Base-by-base conservation (phyloP, 2,888 invertebrate species). In the Cosmia trapezina region DNA sequence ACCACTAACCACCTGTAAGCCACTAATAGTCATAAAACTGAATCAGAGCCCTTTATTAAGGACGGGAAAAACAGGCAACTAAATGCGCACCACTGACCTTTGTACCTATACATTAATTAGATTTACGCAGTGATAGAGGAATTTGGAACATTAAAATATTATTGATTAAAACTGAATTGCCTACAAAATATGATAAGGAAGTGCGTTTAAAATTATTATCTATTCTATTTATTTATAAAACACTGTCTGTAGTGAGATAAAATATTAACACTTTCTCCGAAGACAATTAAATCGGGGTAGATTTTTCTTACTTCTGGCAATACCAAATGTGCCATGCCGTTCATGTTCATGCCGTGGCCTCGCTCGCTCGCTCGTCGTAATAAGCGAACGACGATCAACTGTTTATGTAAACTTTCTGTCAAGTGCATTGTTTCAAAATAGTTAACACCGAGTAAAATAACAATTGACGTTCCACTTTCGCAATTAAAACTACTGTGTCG, bases 391-490 rank as follows among this genome's bases (percentile, higher is more conserved):
- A 70, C 83, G 88, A 82, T 81, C 87, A 83, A 89, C 88, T 92
- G 92, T 92, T 92, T 93, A 89, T 91, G 89, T 92, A 91, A 93
- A 93, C 92, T 93, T 91, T 90, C 87, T 89, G 89, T 88, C 89
- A 89, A 89, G 88, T 87, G 88, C 86, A 86, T 90, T 85, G 88
- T 92, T 92, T 90, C 86, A 85, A 90, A 92, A 90, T 89, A 90
- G 81, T 88, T 86, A 81, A 71, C 82, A 80, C 78, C 80, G 85
- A 75, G 87, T 87, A 86, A 89, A 89, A 87, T 86, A 89, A 89
- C 87, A 88, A 85, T 80, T 74, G 68, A 72, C 81, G 80, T 83
- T 80, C 81, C 80, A 81, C 69, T 87, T 89, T 87, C 83, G 85
- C 74, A 84, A 87, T 84, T 72, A 72, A 73, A 77, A 70, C 69